These are phyloP conservation scores for Anneissia japonica DNA, from an alignment of 35 echinoderm and acorn worm genomes.

Conservation along the genomic window DNA sequence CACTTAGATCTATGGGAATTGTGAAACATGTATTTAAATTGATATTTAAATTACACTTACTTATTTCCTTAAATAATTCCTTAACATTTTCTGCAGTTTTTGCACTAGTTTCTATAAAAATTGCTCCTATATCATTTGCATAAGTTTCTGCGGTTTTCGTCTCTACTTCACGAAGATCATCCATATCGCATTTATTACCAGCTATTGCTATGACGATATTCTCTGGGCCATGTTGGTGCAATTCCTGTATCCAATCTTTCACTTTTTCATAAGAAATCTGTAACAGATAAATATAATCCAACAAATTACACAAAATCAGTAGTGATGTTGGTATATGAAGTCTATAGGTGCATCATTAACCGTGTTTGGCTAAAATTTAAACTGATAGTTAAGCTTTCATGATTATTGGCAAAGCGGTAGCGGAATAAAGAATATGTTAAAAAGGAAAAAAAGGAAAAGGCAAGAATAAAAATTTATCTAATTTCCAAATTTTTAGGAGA, in stretches of 20 bases:
- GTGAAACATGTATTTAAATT: no score
- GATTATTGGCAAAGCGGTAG: no score
- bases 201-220: conserved; percentile 89
- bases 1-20: no score
- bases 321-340: no score
- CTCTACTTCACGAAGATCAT: conserved; percentile 67
- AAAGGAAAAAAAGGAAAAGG: no score
- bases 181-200: conserved; percentile 83
- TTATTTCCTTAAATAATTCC: conserved; percentile 83
- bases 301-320: no score
- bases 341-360: no score
- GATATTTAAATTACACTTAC: conserved; percentile 88
- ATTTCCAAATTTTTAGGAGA: no score
- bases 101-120: conserved; percentile 93
- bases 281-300: background rate
- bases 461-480: no score
- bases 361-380: no score
- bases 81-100: conserved; percentile 91
- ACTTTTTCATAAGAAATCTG: conserved; percentile 79
- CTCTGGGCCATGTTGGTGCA: conserved; percentile 71
- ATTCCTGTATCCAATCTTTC: conserved; percentile 74
- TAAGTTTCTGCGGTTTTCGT: conserved; percentile 42
- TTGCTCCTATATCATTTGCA: conserved; percentile 80
- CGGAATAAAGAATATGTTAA: no score
- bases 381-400: no score